Conservation (phyloP, 2,888 invertebrate species). For the Cheilosia impressa region DNA sequence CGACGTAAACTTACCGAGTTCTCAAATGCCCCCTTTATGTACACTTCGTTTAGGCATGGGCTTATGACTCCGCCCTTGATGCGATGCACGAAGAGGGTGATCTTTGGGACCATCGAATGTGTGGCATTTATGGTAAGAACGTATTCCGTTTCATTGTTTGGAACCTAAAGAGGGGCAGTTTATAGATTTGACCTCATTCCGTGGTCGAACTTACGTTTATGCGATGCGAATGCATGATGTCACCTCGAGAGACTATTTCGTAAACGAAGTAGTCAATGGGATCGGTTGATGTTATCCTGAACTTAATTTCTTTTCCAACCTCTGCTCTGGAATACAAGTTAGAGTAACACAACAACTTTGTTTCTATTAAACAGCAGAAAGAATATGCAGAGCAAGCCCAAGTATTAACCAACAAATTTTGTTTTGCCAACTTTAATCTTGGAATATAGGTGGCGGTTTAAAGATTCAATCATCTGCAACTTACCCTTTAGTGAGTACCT, state of each 20-base stretch:
- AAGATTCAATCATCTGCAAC: not conserved
- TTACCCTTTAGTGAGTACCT: constrained; percentile 40
- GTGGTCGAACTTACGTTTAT: constrained; percentile 84
- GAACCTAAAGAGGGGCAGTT: constrained; percentile 49
- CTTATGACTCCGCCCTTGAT: not conserved
- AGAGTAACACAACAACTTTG: not conserved
- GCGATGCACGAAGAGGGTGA: constrained; percentile 42
- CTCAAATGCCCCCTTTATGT: constrained; percentile 31
- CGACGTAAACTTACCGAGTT: constrained; percentile 37
- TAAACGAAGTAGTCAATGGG: constrained; percentile 90
- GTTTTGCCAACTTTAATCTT: too few relatives aligned
- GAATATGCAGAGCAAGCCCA: too few relatives aligned
- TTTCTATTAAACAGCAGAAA: not conserved
- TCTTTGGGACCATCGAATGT: constrained; percentile 53
- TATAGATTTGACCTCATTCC: not conserved
- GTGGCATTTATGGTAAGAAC: constrained; percentile 18
- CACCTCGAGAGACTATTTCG: constrained; percentile 92
- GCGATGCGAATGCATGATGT: constrained; percentile 90
- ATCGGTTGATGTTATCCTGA: constrained; percentile 86
- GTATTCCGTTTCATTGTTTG: constrained; percentile 19
- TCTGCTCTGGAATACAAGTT: constrained; percentile 83
- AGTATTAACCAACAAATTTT: too few relatives aligned
- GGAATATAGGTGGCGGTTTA: not conserved
- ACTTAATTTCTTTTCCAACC: constrained; percentile 88
- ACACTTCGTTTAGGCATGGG: constrained; percentile 23